Evolutionary conservation across 1,140 invertebrate genomes (phyloP), one percentile per base, ranked within the genome.

Genomic region (Forficula auricularia): DNA sequence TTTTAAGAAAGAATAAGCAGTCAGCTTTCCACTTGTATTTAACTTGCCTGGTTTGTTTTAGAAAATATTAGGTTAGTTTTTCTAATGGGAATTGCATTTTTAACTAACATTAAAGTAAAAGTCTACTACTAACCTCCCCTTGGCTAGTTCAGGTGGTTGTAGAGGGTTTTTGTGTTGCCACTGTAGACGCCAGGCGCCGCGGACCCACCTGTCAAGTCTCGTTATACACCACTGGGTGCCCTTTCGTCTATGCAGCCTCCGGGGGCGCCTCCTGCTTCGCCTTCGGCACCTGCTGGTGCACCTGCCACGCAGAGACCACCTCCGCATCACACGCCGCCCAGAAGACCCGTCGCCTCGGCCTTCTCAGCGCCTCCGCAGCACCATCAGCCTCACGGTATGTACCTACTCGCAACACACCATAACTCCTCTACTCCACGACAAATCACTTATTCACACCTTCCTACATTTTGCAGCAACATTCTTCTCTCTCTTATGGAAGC

Each of bases 211-310:
- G 64, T 63, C 51, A 73, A 74, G 52, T 71, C 70, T 19, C 22
- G 22, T 27, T 87, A 87, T 55, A 84, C 81, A 27, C 82, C 82
- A 12, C 66, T 87, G 30, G 77, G 78, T 38, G 82, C 83, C n/a
- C 63, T 86, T 43, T 85, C 82, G 30, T 83, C 76, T 48, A 87
- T 87, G 83, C 73, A 83, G 62, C 82, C 82, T 19, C 81, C 81
- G 1, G 77, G 77, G 47, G 56, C 44, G 2, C 52, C 42, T 52
- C 19, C 63, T 61, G 42, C 51, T 43, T 22, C 33, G 9, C 43
- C 43, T 19, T 34, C 48, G 14, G 45, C 14, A 13, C 0, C 15
- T 13, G 32, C 20, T 19, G 38, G 30, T 31, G 10, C 38, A 16
- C 47, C 59, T 57, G 38, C 62, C 63, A 45, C 61, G 59, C 53